phyloP scores from a whole-genome alignment of 2,797 vertebrate genomes.

The Triplophysa bombifrons region DNA sequence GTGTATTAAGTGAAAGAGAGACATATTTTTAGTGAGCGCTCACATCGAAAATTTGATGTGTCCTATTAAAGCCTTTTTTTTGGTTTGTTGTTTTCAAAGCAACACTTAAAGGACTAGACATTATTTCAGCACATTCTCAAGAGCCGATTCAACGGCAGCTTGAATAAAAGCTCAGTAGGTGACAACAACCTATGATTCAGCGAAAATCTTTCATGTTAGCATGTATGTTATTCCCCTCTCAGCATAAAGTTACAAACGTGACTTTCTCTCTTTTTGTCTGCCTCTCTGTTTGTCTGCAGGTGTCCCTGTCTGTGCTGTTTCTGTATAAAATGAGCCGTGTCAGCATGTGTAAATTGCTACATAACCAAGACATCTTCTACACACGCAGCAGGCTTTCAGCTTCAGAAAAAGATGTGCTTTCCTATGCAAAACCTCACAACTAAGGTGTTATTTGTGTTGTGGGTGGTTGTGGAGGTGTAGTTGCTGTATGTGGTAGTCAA shows the following conservation, averaged over 20 bases:
- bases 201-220: constrained; percentile 27
- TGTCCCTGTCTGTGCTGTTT: neutral
- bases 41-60: no score
- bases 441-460: no score
- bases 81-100: no score
- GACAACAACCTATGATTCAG: constrained; percentile 24
- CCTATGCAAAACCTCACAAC: no score
- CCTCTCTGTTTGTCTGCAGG: neutral
- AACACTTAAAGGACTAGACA: neutral
- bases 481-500: no score
- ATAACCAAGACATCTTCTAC: neutral
- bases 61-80: no score
- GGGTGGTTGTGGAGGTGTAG: no score
- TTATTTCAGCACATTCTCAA: neutral
- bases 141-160: neutral
- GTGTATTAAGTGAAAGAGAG: no score
- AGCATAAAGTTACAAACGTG: constrained; percentile 17
- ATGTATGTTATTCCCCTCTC: constrained; percentile 27
- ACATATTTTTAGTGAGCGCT: no score
- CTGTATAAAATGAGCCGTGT: constrained; percentile 18
- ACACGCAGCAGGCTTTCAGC: no score
- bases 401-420: no score
- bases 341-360: constrained; percentile 8
- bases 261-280: constrained; percentile 10
- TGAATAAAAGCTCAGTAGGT: constrained; percentile 11